A percentile compares a stretch with the other conserved stretches of the same genome.
Conservation (phyloP, 2,888 invertebrate species). For the Odontomyia ornata region DNA sequence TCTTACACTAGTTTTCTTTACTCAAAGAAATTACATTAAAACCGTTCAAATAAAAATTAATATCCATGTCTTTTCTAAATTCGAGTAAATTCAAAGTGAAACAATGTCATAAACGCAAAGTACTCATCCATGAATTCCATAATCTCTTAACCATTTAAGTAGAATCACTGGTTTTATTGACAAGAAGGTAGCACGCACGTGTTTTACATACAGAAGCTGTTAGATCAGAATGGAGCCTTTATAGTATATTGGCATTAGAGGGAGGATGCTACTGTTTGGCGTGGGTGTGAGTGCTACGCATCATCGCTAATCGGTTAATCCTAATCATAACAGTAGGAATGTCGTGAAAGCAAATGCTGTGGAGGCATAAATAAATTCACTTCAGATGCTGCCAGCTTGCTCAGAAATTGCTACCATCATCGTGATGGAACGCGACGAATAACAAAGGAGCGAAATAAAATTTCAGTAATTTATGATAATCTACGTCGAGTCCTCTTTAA, state of each 20-base stretch:
- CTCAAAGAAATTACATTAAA: slow-evolving; percentile 22
- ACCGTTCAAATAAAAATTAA: slow-evolving; percentile 14
- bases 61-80: background rate
- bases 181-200: background rate
- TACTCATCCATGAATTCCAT: slow-evolving; percentile 15
- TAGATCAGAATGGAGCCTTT: background rate
- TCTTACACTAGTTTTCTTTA: slow-evolving; percentile 15
- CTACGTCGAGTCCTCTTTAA: slow-evolving; percentile 35
- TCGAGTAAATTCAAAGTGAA: background rate
- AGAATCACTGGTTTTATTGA: slow-evolving; percentile 10
- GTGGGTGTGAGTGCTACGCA: slow-evolving; percentile 14
- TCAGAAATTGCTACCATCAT: background rate
- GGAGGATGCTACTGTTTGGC: slow-evolving; percentile 22
- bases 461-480: slow-evolving; percentile 38
- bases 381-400: background rate
- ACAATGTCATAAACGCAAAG: slow-evolving; percentile 18
- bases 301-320: slow-evolving; percentile 37
- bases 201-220: slow-evolving; percentile 7
- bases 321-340: slow-evolving; percentile 26
- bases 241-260: background rate
- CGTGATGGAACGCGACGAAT: background rate
- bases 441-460: slow-evolving; percentile 30
- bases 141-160: slow-evolving; percentile 24
- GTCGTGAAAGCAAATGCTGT: slow-evolving; percentile 4
- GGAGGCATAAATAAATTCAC: background rate